Conservation (phyloP, 1,140 invertebrate genomes). For the Drosophila pseudoananassae region DNA sequence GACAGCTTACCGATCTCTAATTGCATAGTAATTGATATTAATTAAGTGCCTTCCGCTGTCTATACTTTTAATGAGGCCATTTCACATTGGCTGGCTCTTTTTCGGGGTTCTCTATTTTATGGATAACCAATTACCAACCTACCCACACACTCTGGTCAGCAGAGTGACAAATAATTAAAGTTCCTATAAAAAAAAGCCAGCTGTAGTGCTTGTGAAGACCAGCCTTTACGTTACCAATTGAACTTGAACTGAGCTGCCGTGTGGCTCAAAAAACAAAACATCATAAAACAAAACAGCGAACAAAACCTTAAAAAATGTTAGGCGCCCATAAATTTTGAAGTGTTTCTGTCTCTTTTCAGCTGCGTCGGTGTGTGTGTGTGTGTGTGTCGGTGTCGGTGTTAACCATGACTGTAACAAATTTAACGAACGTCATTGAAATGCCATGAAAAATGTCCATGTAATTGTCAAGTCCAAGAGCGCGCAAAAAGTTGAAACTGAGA, state of each 20-base stretch:
- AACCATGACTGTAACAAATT: constrained; percentile 81
- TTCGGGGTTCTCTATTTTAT: constrained; percentile 4
- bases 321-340: constrained; percentile 55
- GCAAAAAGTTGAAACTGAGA: constrained; percentile 47
- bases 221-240: constrained; percentile 78
- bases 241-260: constrained; percentile 79
- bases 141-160: constrained; percentile 40
- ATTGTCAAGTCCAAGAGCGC: constrained; percentile 82
- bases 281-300: constrained; percentile 37
- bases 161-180: constrained; percentile 52
- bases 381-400: constrained; percentile 52
- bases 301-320: constrained; percentile 46
- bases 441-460: constrained; percentile 72
- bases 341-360: constrained; percentile 45
- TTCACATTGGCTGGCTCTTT: neutral
- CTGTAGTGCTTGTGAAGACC: constrained; percentile 26
- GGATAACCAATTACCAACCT: constrained; percentile 11
- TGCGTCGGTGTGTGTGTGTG: constrained; percentile 10
- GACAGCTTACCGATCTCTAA: constrained; percentile 56
- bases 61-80: constrained; percentile 15
- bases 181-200: constrained; percentile 42
- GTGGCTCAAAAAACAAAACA: constrained; percentile 37
- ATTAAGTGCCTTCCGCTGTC: constrained; percentile 49
- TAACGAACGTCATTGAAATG: constrained; percentile 81
- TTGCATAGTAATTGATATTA: constrained; percentile 81